phyloP scores from a whole-genome alignment of 2,113 vertebrate species.

The Planiliza haematocheilus region DNA sequence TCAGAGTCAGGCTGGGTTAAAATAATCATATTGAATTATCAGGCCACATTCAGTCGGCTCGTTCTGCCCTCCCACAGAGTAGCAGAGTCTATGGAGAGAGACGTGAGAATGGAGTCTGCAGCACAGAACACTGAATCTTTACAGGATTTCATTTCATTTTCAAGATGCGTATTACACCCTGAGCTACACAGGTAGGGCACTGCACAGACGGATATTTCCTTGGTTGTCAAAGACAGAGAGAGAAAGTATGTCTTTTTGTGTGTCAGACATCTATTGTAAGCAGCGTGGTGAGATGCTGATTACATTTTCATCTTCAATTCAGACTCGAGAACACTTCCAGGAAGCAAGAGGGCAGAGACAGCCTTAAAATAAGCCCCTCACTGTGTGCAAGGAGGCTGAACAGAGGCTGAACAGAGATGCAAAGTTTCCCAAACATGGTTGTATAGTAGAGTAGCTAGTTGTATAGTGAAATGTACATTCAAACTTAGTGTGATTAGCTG shows the following conservation, averaged over 20 bases:
- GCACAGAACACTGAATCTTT: constrained; percentile 4
- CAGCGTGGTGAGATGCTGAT: constrained; percentile 47
- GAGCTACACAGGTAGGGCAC: constrained; percentile 9
- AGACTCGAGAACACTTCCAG: constrained; percentile 2
- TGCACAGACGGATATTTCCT: constrained; percentile 20
- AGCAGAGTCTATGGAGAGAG: constrained; percentile 5
- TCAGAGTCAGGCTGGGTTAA: constrained; percentile 6
- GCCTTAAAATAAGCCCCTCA: neutral
- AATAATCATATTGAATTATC: constrained; percentile 34
- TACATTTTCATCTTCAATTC: constrained; percentile 37
- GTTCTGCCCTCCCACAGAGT: neutral
- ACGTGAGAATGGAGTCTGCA: neutral
- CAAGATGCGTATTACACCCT: constrained; percentile 1
- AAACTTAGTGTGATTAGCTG: constrained; percentile 17
- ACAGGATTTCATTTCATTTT: constrained; percentile 30
- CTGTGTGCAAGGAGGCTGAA: neutral
- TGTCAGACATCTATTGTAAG: constrained; percentile 42
- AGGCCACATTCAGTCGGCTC: constrained; percentile 20
- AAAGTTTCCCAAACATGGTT: neutral
- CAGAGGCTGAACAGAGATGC: neutral
- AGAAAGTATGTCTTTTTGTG: constrained; percentile 46
- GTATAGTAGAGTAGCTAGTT: constrained; percentile 4
- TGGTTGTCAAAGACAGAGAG: constrained; percentile 1
- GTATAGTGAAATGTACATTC: neutral
- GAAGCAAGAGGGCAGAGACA: neutral